Evolutionary conservation across 2,797 vertebrate genomes (phyloP), one percentile per base, ranked within the genome.

Genomic region (Trematomus bernacchii): DNA sequence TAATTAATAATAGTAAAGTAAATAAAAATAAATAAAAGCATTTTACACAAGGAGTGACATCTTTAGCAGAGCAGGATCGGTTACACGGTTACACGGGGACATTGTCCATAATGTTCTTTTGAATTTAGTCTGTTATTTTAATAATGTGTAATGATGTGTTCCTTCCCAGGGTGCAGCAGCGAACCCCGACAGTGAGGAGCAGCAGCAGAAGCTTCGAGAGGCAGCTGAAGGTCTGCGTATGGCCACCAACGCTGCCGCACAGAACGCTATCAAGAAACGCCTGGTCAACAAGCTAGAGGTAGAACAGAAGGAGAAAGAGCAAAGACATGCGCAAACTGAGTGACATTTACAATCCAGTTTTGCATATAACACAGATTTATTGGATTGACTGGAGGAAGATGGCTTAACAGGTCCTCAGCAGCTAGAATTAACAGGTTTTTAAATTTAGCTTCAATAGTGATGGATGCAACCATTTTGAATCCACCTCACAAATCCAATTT

Each of bases 261-360:
- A 99, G 92, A 99, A 99, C 0, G 98, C 98, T 67, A 99, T 99
- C 91, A 99, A 99, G 92, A 99, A 99, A 86, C 97, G 98, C 14
- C 95, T 99, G 0, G 94, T 99, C 88, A 98, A 99, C 93, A 97
- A 98, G 78, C 93, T 99, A 69, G 98, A 99, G 97, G 98, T 99
- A 72, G 86, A 76, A 11, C 33, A 19, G 11, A 4, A 12, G 14
- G 44, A 23, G 14, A 10, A 15, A 4, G 23, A 70, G n/a, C 16
- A 23, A 44, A 44, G 53, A 30, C 15, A 30, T 30, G 30, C 30
- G 21, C 27, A 27, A 27, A 27, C 27, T 27, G 23, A 46, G 19
- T 3, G n/a, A 43, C 21, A 15, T 43, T 27, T 13, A 52, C 10
- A 43, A 27, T 3, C 12, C 71, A 40, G 30, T 52, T 15, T 30